phyloP scores from a whole-genome alignment of 1,140 invertebrate genomes.

The Drosophila punjabiensis region DNA sequence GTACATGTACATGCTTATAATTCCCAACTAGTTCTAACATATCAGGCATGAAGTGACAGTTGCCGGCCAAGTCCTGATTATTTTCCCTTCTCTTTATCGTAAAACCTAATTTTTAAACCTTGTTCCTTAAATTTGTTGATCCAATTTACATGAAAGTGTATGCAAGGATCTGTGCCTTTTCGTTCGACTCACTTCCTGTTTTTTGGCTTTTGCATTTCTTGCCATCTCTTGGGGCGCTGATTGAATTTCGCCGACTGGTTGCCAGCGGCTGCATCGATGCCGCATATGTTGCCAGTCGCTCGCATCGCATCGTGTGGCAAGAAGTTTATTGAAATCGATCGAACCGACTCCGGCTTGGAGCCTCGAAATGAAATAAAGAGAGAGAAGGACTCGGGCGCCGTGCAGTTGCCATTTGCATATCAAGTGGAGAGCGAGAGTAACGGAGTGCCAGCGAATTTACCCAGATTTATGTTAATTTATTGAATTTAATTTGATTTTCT shows the following conservation, averaged over 20 bases:
- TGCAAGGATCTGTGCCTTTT: background rate
- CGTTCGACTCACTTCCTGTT: conserved; percentile 17
- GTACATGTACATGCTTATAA: too few relatives aligned
- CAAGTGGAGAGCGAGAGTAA: conserved; percentile 37
- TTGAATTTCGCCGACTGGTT: conserved; percentile 66
- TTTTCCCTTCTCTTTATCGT: too few relatives aligned
- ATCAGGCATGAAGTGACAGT: too few relatives aligned
- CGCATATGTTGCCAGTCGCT: conserved; percentile 69
- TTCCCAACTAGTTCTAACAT: too few relatives aligned
- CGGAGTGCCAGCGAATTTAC: conserved; percentile 41
- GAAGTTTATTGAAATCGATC: conserved; percentile 80
- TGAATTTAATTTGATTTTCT: conserved; percentile 74
- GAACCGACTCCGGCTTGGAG: conserved; percentile 15
- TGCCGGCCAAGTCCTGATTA: too few relatives aligned
- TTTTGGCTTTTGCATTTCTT: conserved; percentile 19
- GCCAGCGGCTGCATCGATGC: conserved; percentile 25
- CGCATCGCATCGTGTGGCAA: conserved; percentile 49
- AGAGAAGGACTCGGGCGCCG: conserved; percentile 3
- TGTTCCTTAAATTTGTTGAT: background rate
- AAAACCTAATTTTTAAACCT: background rate
- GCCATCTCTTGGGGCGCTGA: conserved; percentile 31
- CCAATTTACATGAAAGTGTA: conserved; percentile 8
- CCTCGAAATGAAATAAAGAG: conserved; percentile 10
- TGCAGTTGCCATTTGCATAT: conserved; percentile 64
- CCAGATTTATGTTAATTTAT: conserved; percentile 82